Percentiles rank a stretch among this genome's conserved stretches.
phyloP scores from a whole-genome alignment of 2,888 invertebrate genomes.

The Mesopsocus fuscifrons region DNA sequence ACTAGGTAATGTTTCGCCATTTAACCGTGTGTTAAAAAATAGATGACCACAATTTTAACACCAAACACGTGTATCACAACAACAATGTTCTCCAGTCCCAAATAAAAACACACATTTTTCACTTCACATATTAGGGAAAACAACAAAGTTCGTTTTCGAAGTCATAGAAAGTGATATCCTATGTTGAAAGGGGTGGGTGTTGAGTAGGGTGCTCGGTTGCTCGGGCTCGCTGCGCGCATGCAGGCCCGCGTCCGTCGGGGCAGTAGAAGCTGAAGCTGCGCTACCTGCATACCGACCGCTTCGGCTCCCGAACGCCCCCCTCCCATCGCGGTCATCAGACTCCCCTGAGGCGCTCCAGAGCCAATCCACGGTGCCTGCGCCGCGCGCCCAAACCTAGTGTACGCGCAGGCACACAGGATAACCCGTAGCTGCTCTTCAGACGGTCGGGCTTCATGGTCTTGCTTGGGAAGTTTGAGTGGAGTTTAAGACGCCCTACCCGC shows the following conservation, averaged over 20 bases:
- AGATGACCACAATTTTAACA: too few species aligned
- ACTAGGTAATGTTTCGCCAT: too few species aligned
- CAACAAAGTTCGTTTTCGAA: too few species aligned
- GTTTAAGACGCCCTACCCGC: neutral
- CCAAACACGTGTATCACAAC: too few species aligned
- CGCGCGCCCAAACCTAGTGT: neutral
- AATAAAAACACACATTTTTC: too few species aligned
- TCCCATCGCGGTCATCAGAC: slow-evolving; percentile 8
- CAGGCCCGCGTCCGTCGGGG: neutral
- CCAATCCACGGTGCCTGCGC: neutral
- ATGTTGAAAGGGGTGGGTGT: too few species aligned
- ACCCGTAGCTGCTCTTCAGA: neutral
- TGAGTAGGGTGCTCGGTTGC: too few species aligned
- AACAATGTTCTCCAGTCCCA: too few species aligned
- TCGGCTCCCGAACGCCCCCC: slow-evolving; percentile 6
- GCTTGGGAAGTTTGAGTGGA: neutral
- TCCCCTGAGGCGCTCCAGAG: neutral
- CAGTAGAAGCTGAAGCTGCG: slow-evolving; percentile 3
- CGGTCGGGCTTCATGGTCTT: neutral
- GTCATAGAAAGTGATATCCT: too few species aligned
- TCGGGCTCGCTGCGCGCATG: too few species aligned
- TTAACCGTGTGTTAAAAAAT: too few species aligned
- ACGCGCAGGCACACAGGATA: neutral
- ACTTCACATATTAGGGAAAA: too few species aligned
- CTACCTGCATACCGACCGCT: slow-evolving; percentile 9